phyloP scores from a whole-genome alignment of 2,888 invertebrate species.

The Euproctis similis region DNA sequence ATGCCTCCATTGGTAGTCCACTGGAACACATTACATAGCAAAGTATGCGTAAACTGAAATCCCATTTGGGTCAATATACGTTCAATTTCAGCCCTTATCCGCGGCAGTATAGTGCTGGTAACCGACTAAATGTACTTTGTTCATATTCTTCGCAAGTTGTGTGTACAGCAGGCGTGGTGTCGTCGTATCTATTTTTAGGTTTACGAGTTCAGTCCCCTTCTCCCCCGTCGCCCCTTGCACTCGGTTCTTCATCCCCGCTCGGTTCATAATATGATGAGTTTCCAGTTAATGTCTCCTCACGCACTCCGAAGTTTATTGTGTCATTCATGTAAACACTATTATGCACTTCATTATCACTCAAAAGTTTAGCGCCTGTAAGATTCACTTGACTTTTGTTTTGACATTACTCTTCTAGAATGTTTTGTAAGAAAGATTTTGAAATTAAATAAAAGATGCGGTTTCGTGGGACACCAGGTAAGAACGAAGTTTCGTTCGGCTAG shows the following conservation, averaged over 20 bases:
- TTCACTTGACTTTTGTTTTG: too few species aligned
- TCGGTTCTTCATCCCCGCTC: constrained; percentile 28
- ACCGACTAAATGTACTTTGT: constrained; percentile 18
- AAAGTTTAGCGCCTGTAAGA: constrained; percentile 1
- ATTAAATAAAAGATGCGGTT: too few species aligned
- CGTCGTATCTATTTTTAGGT: constrained; percentile 64
- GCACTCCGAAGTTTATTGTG: constrained; percentile 16
- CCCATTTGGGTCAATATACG: constrained; percentile 12
- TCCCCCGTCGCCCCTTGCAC: constrained; percentile 30
- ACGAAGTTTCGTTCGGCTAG: too few species aligned
- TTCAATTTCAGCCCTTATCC: constrained; percentile 27
- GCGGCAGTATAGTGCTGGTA: constrained; percentile 17
- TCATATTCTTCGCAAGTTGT: constrained; percentile 22
- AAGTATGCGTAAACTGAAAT: constrained; percentile 13
- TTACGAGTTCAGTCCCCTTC: constrained; percentile 63
- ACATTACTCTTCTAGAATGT: too few species aligned
- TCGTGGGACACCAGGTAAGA: too few species aligned
- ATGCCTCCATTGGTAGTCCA: constrained; percentile 37
- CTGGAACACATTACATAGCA: constrained; percentile 15
- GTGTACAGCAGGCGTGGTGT: constrained; percentile 41
- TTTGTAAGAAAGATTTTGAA: too few species aligned
- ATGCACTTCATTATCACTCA: background rate
- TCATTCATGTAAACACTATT: constrained; percentile 9
- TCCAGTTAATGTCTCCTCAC: constrained; percentile 22
- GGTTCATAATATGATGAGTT: constrained; percentile 26